phyloP scores from a whole-genome alignment of 2,888 invertebrate genomes.

The Mythimna impura region DNA sequence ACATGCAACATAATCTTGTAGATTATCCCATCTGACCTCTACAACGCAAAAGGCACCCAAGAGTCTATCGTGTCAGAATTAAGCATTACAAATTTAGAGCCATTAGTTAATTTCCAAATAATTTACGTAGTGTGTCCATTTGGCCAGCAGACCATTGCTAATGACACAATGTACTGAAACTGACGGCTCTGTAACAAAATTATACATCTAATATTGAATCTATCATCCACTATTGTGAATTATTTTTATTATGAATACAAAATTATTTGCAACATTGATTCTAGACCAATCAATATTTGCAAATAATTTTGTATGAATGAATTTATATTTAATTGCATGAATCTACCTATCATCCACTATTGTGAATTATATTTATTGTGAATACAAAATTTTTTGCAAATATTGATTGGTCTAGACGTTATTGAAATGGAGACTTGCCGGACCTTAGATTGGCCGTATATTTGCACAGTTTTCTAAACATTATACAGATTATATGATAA shows the following conservation, averaged over 20 bases:
- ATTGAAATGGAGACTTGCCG: constrained; percentile 17
- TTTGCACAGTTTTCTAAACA: neutral
- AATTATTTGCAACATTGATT: too few relatives aligned
- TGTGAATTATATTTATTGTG: constrained; percentile 28
- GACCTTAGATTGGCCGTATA: constrained; percentile 7
- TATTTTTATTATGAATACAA: constrained; percentile 27
- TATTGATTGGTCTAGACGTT: constrained; percentile 25
- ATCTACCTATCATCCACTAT: constrained; percentile 24
- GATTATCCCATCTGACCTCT: neutral
- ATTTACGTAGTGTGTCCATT: constrained; percentile 22
- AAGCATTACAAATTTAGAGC: constrained; percentile 20
- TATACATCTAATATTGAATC: constrained; percentile 29
- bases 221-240: constrained; percentile 39
- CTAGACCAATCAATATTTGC: too few relatives aligned
- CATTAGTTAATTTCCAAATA: constrained; percentile 38
- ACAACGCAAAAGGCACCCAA: neutral
- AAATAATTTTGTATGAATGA: too few relatives aligned
- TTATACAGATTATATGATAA: neutral
- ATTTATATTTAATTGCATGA: too few relatives aligned
- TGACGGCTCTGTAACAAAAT: constrained; percentile 39
- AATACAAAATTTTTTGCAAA: constrained; percentile 40
- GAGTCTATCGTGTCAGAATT: neutral
- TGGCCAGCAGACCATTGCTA: constrained; percentile 32
- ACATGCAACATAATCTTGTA: neutral
- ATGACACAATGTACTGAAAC: constrained; percentile 38